These are phyloP conservation scores for Herminia tarsipennalis DNA, from an alignment of 2,888 invertebrate genomes.

Conservation along the genomic window DNA sequence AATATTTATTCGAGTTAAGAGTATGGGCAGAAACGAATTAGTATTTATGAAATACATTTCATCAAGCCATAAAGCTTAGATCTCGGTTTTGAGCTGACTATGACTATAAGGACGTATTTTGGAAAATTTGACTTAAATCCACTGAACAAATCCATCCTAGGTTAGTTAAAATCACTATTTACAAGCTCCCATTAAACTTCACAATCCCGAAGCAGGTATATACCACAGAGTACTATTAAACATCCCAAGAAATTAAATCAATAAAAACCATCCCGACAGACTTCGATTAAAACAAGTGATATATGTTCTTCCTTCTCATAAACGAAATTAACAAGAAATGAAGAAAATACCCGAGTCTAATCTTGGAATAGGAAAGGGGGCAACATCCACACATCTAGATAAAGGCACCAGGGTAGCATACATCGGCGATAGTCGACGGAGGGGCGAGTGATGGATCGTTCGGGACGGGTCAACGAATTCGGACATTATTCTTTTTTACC, in stretches of 20 bases:
- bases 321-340: conserved; percentile 56
- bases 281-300: conserved; percentile 19
- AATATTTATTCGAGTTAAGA: no score
- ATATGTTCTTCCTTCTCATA: conserved; percentile 44
- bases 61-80: no score
- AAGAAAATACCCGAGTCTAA: conserved; percentile 68
- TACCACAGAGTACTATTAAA: neutral
- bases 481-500: conserved; percentile 87
- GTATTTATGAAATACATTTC: no score
- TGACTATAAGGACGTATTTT: no score
- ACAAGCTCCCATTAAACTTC: no score
- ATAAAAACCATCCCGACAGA: conserved; percentile 7
- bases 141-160: no score
- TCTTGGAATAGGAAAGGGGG: conserved; percentile 71
- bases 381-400: conserved; percentile 79
- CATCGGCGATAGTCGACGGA: conserved; percentile 76
- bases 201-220: no score
- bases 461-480: conserved; percentile 87
- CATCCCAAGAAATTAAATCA: conserved; percentile 15
- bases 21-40: no score
- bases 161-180: no score
- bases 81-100: no score
- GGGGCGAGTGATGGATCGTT: conserved; percentile 85
- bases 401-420: conserved; percentile 61
- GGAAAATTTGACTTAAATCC: no score